Percentiles rank a stretch among this genome's conserved stretches.
Conservation (phyloP, 1,140 invertebrate species). For the Homalodisca vitripennis region DNA sequence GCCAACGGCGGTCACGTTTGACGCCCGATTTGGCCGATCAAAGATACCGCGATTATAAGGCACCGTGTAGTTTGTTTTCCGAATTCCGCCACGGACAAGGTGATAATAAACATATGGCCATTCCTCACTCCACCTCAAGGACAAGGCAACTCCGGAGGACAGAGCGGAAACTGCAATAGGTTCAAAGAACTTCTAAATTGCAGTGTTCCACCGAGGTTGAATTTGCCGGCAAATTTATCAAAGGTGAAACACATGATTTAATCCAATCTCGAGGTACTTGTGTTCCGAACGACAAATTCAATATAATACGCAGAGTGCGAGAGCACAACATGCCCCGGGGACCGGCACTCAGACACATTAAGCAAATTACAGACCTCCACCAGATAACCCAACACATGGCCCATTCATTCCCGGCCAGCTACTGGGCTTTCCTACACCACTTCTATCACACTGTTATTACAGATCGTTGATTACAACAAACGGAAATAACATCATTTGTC, state of each 20-base stretch:
- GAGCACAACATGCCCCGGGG: background rate
- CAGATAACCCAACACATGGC: too few species aligned
- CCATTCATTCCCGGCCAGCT: background rate
- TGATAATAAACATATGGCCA: too few species aligned
- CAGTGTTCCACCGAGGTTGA: background rate
- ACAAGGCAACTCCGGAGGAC: background rate
- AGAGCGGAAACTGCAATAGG: background rate
- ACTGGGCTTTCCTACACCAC: background rate
- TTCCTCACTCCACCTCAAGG: too few species aligned
- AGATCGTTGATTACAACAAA: background rate
- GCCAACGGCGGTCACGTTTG: too few species aligned
- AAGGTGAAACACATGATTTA: background rate
- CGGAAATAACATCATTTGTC: background rate
- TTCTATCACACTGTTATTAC: background rate
- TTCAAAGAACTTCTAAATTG: background rate
- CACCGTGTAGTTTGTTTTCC: too few species aligned
- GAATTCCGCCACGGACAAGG: too few species aligned
- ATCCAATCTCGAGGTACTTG: background rate
- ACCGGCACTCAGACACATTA: conserved; percentile 1
- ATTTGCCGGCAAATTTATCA: background rate
- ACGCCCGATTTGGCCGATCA: too few species aligned
- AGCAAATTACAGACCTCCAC: conserved; percentile 11
- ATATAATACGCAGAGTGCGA: background rate
- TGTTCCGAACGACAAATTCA: background rate
- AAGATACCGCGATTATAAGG: too few species aligned